These are phyloP conservation scores for Rousettus leschenaultii DNA, from an alignment of 2,113 vertebrate species.

Conservation along the genomic window DNA sequence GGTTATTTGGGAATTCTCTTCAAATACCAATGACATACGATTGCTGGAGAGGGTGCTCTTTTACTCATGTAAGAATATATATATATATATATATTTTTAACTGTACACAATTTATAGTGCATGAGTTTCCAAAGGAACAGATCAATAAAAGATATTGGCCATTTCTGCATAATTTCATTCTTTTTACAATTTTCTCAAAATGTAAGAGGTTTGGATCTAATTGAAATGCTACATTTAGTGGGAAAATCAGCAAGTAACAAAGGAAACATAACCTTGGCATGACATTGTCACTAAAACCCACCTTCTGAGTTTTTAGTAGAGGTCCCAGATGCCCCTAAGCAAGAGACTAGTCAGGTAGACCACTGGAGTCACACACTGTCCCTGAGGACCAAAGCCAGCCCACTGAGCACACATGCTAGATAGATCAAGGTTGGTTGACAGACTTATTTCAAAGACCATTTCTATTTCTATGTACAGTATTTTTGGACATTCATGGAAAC, in stretches of 20 bases:
- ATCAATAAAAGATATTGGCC: slow-evolving; percentile 60
- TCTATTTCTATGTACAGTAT: slow-evolving; percentile 57
- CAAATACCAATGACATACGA: slow-evolving; percentile 58
- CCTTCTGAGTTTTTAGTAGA: neutral
- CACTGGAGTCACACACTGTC: slow-evolving; percentile 37
- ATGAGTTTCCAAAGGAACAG: slow-evolving; percentile 72
- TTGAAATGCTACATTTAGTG: slow-evolving; percentile 64
- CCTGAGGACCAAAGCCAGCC: slow-evolving; percentile 44
- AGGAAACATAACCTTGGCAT: slow-evolving; percentile 14
- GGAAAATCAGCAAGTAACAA: slow-evolving; percentile 58
- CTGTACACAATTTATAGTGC: slow-evolving; percentile 82
- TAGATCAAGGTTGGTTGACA: slow-evolving; percentile 26
- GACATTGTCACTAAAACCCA: slow-evolving; percentile 46
- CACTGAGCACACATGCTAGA: neutral
- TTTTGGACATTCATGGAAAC: slow-evolving; percentile 53
- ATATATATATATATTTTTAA: slow-evolving; percentile 75
- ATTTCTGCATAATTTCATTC: slow-evolving; percentile 72
- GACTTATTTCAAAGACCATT: slow-evolving; percentile 55
- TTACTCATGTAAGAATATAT: slow-evolving; percentile 81
- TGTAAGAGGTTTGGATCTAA: slow-evolving; percentile 64
- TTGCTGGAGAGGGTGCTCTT: slow-evolving; percentile 76
- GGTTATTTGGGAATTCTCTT: slow-evolving; percentile 70
- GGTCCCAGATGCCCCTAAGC: slow-evolving; percentile 3
- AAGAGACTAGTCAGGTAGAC: slow-evolving; percentile 41
- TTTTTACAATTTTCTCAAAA: slow-evolving; percentile 72